Conservation (phyloP, 2,797 vertebrate genomes). For the Peromyscus aztecus region DNA sequence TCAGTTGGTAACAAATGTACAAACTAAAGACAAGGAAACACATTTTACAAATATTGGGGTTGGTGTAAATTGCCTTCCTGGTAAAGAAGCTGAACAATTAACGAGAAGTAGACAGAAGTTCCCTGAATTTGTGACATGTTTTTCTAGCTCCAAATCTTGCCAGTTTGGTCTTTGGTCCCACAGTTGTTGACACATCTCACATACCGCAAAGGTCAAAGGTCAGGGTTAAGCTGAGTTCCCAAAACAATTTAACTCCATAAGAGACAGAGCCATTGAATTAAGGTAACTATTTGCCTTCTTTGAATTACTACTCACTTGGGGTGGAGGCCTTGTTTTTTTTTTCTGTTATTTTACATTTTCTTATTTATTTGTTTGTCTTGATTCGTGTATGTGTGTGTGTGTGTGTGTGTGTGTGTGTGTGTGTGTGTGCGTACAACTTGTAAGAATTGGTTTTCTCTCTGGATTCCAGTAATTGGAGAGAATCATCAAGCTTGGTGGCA, state of each 20-base stretch:
- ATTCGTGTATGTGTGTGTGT: no score
- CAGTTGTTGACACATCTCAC: constrained; percentile 63
- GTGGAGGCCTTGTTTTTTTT: background rate
- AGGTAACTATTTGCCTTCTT: background rate
- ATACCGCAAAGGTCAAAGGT: constrained; percentile 73
- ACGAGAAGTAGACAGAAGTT: constrained; percentile 28
- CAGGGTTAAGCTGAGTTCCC: constrained; percentile 60
- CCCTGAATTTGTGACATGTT: constrained; percentile 56
- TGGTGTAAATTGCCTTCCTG: constrained; percentile 20
- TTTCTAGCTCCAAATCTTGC: constrained; percentile 56
- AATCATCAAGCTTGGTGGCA: background rate
- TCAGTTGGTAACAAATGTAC: background rate
- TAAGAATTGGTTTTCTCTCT: background rate
- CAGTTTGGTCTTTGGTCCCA: constrained; percentile 67
- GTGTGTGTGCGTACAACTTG: background rate
- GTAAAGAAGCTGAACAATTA: constrained; percentile 43
- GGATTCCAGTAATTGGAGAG: background rate
- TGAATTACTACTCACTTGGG: constrained; percentile 17
- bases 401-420: background rate
- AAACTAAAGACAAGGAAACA: background rate
- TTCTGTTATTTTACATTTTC: background rate
- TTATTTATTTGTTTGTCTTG: background rate
- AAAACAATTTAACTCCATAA: constrained; percentile 52
- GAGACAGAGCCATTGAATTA: constrained; percentile 37
- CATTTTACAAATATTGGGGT: background rate